A percentile compares a stretch with the other conserved stretches of the same genome.
These are phyloP conservation scores for Nebria brevicollis DNA, from an alignment of 2,888 invertebrate genomes.

Conservation along the genomic window DNA sequence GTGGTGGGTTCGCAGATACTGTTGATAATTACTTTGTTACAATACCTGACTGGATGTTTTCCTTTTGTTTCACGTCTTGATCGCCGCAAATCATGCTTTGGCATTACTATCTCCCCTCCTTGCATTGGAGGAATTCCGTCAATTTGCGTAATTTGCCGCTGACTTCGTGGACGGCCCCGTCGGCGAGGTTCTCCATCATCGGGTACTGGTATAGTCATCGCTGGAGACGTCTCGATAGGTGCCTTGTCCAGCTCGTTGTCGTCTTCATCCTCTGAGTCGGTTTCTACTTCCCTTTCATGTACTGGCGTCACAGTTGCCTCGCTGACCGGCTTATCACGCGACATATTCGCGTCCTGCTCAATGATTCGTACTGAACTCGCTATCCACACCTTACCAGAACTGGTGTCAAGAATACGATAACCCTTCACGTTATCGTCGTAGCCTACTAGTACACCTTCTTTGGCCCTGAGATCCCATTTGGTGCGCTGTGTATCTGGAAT, in stretches of 20 bases:
- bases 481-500: conserved; percentile 14
- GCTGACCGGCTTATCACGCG: background rate
- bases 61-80: background rate
- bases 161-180: too few relatives aligned
- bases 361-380: conserved; percentile 9
- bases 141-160: background rate
- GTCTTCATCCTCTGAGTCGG: background rate
- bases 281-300: background rate
- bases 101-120: background rate
- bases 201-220: too few relatives aligned
- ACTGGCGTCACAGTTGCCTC: background rate
- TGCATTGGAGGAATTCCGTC: background rate
- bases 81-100: background rate
- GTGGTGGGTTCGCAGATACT: background rate
- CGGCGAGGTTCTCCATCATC: too few relatives aligned
- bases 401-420: conserved; percentile 16
- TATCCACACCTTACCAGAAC: conserved; percentile 14
- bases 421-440: conserved; percentile 6
- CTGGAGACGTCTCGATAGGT: background rate
- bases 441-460: conserved; percentile 16
- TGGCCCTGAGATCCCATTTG: conserved; percentile 8
- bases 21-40: background rate
- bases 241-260: background rate
- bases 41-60: background rate
- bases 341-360: background rate